These are phyloP conservation scores for Rhamnusium bicolor DNA, from an alignment of 2,888 invertebrate species.

Conservation along the genomic window DNA sequence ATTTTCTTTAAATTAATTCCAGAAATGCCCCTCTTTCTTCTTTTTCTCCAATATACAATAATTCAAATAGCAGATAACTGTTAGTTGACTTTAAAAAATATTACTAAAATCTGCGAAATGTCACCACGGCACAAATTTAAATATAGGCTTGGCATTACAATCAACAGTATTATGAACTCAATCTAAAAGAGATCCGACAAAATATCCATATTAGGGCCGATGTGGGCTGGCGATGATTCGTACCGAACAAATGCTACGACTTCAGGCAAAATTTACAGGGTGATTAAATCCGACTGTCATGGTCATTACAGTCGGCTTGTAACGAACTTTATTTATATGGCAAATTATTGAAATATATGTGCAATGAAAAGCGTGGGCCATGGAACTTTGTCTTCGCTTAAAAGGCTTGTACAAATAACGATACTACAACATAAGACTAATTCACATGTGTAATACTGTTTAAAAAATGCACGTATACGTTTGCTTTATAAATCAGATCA, in stretches of 20 bases:
- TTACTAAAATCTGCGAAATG: no score
- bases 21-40: no score
- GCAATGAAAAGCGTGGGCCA: neutral
- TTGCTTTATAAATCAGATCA: no score
- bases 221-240: constrained; percentile 40
- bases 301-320: constrained; percentile 3
- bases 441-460: neutral
- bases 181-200: constrained; percentile 14
- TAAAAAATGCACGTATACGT: neutral
- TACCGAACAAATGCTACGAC: constrained; percentile 38
- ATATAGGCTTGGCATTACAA: neutral
- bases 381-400: neutral
- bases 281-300: constrained; percentile 24
- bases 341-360: neutral
- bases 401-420: neutral
- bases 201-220: constrained; percentile 37
- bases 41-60: no score
- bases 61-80: no score
- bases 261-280: constrained; percentile 31
- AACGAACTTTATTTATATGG: neutral
- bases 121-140: no score
- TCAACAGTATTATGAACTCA: neutral
- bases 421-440: neutral
- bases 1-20: no score
- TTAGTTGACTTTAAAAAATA: no score